Evolutionary conservation across 2,888 invertebrate genomes (phyloP), one percentile per base, ranked within the genome.

Genomic region (Lasioglossum figueresi): DNA sequence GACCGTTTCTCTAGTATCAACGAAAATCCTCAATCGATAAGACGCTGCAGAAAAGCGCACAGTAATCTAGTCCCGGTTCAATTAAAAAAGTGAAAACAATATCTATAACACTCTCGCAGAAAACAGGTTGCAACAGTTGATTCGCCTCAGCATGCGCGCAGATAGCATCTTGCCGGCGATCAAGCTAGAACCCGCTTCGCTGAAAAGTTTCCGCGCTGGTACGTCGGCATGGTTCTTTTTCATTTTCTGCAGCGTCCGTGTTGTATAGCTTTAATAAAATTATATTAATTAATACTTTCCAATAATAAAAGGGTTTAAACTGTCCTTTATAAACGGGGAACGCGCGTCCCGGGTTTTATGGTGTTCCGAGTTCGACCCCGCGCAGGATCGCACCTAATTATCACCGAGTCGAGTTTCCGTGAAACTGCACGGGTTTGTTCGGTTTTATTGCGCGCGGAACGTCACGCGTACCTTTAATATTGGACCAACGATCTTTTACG

Each of bases 401-500:
- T 84, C 83, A 31, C 70, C 75, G 27, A 72, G 72, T 16, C 43
- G 43, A 19, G 72, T 70, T 66, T 52, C 45, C 48, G 66, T 48
- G 70, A 76, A 79, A 81, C 45, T 23, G 78, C 34, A 16, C 34
- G 37, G 70, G 43, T 59, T 34, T 37, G 59, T 52, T n/a, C 63
- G 52, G 68, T 40, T 77, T 59, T 63, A 31, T 40, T 40, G 52
- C 48, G 43, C 48, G 48, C 27, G 31, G 70, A 68, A 56, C 59
- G 74, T 48, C 68, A 59, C 27, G 79, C 37, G 66, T 45, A 48
- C 79, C 70, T 83, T 81, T 87, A 86, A 87, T 87, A 87, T 84
- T 86, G 80, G 82, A 86, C 78, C 84, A 75, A 82, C 70, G 84
- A 84, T 87, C 86, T 70, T 83, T 84, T 78, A 78, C 40, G 86